Evolutionary conservation across 1,140 invertebrate species (phyloP).

Genomic region (Nixonia krombeini): DNA sequence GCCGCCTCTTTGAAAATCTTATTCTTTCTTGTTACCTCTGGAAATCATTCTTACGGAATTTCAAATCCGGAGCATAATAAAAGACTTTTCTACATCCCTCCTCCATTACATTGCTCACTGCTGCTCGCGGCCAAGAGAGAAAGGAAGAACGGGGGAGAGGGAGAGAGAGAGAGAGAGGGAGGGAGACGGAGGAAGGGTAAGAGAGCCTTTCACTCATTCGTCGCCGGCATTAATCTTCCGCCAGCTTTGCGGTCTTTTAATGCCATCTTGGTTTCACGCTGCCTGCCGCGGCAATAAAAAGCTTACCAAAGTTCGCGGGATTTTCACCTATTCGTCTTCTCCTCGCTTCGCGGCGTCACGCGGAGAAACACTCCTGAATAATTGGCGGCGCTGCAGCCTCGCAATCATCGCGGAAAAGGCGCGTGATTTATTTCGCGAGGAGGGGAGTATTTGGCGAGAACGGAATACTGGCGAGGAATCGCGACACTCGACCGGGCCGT

Average conservation of each 20-base stretch:
- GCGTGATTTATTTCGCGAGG: too few species aligned
- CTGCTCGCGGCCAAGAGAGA: too few species aligned
- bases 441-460: too few species aligned
- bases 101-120: slow-evolving; percentile 1
- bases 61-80: slow-evolving; percentile 23
- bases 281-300: slow-evolving; percentile 35
- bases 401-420: not conserved
- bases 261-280: slow-evolving; percentile 29
- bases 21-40: slow-evolving; percentile 19
- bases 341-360: slow-evolving; percentile 11
- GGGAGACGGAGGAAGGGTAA: too few species aligned
- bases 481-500: too few species aligned
- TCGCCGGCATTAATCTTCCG: slow-evolving; percentile 51
- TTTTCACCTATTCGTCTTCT: slow-evolving; percentile 26
- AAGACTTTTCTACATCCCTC: slow-evolving; percentile 26
- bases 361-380: slow-evolving; percentile 2
- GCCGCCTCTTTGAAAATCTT: slow-evolving; percentile 27
- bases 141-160: too few species aligned
- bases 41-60: slow-evolving; percentile 30
- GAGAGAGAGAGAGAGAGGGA: too few species aligned
- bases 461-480: too few species aligned
- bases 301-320: slow-evolving; percentile 28
- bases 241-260: slow-evolving; percentile 43
- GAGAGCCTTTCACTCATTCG: slow-evolving; percentile 49
- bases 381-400: not conserved